Evolutionary conservation across 2,888 invertebrate species (phyloP).

Genomic region (Serripes groenlandicus): DNA sequence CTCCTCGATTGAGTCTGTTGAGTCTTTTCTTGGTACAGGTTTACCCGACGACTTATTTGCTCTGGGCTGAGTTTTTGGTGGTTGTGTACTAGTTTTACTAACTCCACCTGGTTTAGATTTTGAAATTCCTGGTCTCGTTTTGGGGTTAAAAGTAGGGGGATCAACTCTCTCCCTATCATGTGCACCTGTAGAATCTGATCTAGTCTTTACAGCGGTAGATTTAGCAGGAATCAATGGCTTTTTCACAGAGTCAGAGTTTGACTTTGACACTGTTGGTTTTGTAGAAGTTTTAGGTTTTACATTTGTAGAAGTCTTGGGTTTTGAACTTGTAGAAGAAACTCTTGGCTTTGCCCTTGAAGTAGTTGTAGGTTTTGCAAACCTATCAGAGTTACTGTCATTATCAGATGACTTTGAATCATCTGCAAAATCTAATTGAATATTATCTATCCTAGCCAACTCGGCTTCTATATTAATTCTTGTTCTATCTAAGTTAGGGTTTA

Average conservation of each 20-base stretch:
- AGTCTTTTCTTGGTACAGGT: conserved; percentile 44
- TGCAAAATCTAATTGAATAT: conserved; percentile 54
- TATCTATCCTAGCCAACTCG: conserved; percentile 56
- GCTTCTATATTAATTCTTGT: conserved; percentile 56
- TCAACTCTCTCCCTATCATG: conserved; percentile 16
- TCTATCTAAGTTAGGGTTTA: conserved; percentile 41
- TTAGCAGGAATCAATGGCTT: conserved; percentile 46
- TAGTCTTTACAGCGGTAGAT: conserved; percentile 45
- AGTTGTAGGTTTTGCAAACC: not conserved
- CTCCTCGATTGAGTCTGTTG: conserved; percentile 64
- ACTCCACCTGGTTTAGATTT: conserved; percentile 5
- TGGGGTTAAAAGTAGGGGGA: conserved; percentile 60
- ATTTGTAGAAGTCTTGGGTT: conserved; percentile 18
- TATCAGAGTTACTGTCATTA: conserved; percentile 17
- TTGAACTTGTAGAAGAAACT: conserved; percentile 28
- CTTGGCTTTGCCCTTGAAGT: conserved; percentile 48
- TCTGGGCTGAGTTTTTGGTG: conserved; percentile 19
- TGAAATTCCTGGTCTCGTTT: conserved; percentile 49
- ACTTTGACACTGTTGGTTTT: conserved; percentile 41
- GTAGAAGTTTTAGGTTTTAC: conserved; percentile 47
- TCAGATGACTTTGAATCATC: conserved; percentile 33
- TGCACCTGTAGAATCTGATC: conserved; percentile 48
- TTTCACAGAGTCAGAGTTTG: conserved; percentile 53
- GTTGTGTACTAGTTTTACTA: conserved; percentile 5
- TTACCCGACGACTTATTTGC: conserved; percentile 4